Percentiles rank a stretch among this genome's conserved stretches.
phyloP scores from a whole-genome alignment of 2,888 invertebrate genomes.

The Antitype chi region DNA sequence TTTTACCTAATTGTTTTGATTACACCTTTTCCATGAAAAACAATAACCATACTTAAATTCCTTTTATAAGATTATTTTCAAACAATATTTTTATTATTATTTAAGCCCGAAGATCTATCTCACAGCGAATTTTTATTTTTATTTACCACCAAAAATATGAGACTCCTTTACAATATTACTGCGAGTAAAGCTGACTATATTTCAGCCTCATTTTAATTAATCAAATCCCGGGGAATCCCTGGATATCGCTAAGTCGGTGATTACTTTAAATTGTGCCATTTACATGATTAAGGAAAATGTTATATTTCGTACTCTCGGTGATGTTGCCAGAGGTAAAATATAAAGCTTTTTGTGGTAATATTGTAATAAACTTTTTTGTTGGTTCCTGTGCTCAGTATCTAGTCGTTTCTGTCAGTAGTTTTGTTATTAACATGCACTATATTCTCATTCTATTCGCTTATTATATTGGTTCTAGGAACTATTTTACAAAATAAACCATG shows the following conservation, averaged over 20 bases:
- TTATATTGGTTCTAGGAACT: not conserved
- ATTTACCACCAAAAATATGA: constrained; percentile 10
- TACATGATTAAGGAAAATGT: constrained; percentile 43
- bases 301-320: constrained; percentile 14
- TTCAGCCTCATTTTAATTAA: constrained; percentile 65
- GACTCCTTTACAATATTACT: constrained; percentile 21
- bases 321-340: constrained; percentile 29
- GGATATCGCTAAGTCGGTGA: constrained; percentile 50
- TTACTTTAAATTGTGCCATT: constrained; percentile 62
- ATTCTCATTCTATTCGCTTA: not conserved
- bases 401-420: not conserved
- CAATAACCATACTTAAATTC: not conserved
- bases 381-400: not conserved
- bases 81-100: not conserved
- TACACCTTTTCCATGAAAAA: not conserved
- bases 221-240: constrained; percentile 51
- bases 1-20: not conserved
- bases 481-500: not conserved
- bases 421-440: not conserved
- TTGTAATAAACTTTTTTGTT: constrained; percentile 2
- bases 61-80: not conserved
- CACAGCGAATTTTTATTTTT: not conserved
- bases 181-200: constrained; percentile 50
- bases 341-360: constrained; percentile 19
- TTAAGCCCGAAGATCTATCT: not conserved